Percentiles rank a stretch among this genome's conserved stretches.
Evolutionary conservation across 1,140 invertebrate genomes (phyloP).

Genomic region (Arion vulgaris): DNA sequence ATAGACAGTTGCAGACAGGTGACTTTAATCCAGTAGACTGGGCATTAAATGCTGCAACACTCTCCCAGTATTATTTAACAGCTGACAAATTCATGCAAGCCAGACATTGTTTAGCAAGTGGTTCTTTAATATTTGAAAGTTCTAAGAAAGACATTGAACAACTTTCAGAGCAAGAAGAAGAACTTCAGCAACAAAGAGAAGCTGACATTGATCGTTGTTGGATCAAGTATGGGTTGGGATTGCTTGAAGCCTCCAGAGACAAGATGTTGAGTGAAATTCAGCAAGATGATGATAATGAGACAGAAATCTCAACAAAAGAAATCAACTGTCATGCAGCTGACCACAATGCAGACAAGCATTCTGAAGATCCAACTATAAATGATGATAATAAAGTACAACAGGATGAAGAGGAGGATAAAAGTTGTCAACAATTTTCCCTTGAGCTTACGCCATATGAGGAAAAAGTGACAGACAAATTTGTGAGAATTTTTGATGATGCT

Average conservation of each 20-base stretch:
- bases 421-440: constrained; percentile 62
- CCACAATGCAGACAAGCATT: constrained; percentile 33
- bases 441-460: constrained; percentile 69
- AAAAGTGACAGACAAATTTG: constrained; percentile 64
- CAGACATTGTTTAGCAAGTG: constrained; percentile 83
- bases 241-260: constrained; percentile 83
- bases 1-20: constrained; percentile 82
- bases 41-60: constrained; percentile 89
- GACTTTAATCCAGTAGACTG: constrained; percentile 88
- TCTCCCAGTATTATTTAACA: constrained; percentile 82
- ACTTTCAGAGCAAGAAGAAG: constrained; percentile 76
- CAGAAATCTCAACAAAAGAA: constrained; percentile 39
- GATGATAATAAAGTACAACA: constrained; percentile 24
- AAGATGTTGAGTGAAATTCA: constrained; percentile 77
- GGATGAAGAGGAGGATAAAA: constrained; percentile 41
- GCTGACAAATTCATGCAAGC: constrained; percentile 83
- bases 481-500: constrained; percentile 77
- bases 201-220: constrained; percentile 91
- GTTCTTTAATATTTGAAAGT: constrained; percentile 71
- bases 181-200: constrained; percentile 83
- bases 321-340: constrained; percentile 25
- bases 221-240: constrained; percentile 87
- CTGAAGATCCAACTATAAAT: neutral
- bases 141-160: constrained; percentile 75
- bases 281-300: constrained; percentile 67